phyloP scores from a whole-genome alignment of 2,888 invertebrate genomes.

The Antheraea yamamai region DNA sequence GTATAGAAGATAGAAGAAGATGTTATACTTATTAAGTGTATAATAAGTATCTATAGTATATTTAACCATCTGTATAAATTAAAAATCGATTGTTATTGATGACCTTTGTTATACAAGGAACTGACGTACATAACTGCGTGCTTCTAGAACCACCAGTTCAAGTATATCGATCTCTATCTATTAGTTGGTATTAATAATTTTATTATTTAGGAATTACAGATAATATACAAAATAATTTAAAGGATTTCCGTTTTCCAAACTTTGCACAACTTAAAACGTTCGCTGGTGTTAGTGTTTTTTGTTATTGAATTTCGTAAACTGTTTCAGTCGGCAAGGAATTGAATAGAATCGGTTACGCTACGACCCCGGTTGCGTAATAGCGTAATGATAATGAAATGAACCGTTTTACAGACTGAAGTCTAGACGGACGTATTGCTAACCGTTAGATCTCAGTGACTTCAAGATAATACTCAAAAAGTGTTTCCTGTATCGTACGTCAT shows the following conservation, averaged over 20 bases:
- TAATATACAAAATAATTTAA: neutral
- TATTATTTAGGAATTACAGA: no score
- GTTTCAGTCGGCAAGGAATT: constrained; percentile 36
- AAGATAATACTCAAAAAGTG: neutral
- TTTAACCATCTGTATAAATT: no score
- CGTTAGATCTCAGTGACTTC: neutral
- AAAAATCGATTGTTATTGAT: no score
- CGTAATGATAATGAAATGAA: constrained; percentile 25
- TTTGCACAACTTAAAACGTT: constrained; percentile 9
- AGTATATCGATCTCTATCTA: no score
- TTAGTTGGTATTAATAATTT: no score
- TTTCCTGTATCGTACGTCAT: neutral
- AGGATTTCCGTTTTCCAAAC: neutral
- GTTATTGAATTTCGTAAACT: constrained; percentile 34
- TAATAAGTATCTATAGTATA: no score
- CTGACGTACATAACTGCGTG: no score
- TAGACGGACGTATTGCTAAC: neutral
- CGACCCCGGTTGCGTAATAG: constrained; percentile 38
- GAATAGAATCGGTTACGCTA: constrained; percentile 38
- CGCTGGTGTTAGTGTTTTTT: constrained; percentile 18
- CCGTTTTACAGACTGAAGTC: neutral
- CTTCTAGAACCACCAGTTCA: no score
- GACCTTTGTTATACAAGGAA: no score
- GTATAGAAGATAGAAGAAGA: no score
- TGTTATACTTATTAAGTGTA: no score